Conservation (phyloP, 2,113 vertebrate genomes). For the Cairina moschata region DNA sequence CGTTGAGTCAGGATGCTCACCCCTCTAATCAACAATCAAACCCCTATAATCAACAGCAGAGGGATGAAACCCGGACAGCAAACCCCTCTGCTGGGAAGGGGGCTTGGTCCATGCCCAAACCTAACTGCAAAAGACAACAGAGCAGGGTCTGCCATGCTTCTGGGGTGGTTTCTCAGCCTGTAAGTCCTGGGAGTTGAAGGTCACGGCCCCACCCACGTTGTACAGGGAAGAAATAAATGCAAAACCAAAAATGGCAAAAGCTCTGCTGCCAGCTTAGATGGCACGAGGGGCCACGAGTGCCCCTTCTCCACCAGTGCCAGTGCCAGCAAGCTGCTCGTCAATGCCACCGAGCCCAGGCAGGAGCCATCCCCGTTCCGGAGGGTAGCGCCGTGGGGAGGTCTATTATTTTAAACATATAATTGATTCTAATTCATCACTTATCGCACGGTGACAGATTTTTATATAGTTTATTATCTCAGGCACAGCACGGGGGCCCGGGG, state of each 20-base stretch:
- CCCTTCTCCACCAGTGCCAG: neutral
- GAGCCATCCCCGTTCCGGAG: conserved; percentile 42
- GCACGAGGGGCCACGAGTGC: neutral
- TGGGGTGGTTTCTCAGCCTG: neutral
- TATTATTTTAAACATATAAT: conserved; percentile 84
- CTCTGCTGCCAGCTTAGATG: neutral
- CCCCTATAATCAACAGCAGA: fast-evolving
- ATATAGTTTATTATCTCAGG: conserved; percentile 79
- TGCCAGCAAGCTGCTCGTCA: neutral
- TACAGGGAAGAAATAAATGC: neutral
- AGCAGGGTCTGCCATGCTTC: neutral
- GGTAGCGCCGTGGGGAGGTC: conserved; percentile 42
- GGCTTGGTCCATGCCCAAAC: neutral
- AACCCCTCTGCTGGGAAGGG: too few species aligned
- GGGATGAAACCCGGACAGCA: neutral
- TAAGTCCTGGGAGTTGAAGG: neutral
- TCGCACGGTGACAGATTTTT: conserved; percentile 78
- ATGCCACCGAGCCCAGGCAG: conserved; percentile 38
- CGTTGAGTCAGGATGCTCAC: neutral
- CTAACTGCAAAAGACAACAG: neutral
- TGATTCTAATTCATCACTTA: conserved; percentile 85
- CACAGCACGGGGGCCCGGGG: conserved; percentile 54
- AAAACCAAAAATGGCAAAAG: neutral
- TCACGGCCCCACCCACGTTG: neutral
- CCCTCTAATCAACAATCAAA: neutral